Percentiles rank a stretch among this genome's conserved stretches.
These are phyloP conservation scores for Drosophila prolongata DNA, from an alignment of 2,888 invertebrate genomes.

Conservation along the genomic window DNA sequence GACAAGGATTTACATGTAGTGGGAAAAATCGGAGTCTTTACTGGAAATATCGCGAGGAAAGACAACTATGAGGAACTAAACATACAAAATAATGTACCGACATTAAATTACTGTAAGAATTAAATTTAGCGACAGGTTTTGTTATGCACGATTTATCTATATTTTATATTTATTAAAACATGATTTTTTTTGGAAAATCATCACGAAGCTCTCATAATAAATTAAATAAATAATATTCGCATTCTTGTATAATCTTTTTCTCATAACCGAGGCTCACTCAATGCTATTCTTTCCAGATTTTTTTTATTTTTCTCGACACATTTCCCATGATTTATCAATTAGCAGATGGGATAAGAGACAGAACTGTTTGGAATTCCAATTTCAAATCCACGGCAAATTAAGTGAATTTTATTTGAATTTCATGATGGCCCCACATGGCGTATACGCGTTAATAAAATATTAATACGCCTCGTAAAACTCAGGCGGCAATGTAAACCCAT, in stretches of 20 bases:
- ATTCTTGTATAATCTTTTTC: slow-evolving; percentile 2
- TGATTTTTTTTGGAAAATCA: neutral
- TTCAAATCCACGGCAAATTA: neutral
- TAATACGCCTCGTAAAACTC: slow-evolving; percentile 12
- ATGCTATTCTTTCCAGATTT: slow-evolving; percentile 21
- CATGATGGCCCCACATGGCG: slow-evolving; percentile 26
- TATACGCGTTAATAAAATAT: slow-evolving; percentile 18
- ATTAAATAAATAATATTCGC: neutral
- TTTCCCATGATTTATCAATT: slow-evolving; percentile 32
- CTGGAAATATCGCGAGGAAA: neutral
- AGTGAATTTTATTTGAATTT: slow-evolving; percentile 1
- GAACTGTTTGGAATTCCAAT: slow-evolving; percentile 16
- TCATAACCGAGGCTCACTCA: neutral
- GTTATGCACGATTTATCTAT: too few relatives aligned
- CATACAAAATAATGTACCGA: too few relatives aligned
- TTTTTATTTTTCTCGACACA: slow-evolving; percentile 19
- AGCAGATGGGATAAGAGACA: slow-evolving; percentile 12
- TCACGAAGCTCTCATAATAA: too few relatives aligned
- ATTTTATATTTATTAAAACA: too few relatives aligned
- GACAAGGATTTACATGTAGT: neutral
- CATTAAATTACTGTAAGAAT: too few relatives aligned
- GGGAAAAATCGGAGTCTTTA: neutral
- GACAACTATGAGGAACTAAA: neutral
- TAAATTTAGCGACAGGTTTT: too few relatives aligned
- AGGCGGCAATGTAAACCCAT: slow-evolving; percentile 6